Evolutionary conservation across 2,797 vertebrate genomes (phyloP).

Genomic region (Cyprinodon diabolis): DNA sequence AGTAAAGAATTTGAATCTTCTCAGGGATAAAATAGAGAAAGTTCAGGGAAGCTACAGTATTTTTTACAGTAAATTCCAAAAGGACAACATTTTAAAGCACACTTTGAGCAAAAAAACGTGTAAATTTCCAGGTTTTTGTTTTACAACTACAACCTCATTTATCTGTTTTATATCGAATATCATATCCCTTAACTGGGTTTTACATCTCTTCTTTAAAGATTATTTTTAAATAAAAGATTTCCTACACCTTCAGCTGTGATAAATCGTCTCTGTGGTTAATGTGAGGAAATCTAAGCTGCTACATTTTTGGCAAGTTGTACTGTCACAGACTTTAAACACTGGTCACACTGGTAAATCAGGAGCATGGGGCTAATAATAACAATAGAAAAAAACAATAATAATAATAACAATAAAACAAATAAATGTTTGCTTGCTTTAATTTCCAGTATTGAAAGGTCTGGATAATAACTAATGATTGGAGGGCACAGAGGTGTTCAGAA

Average conservation of each 20-base stretch:
- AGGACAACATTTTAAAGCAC: not conserved
- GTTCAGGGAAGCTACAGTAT: not conserved
- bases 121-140: not conserved
- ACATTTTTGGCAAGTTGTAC: not conserved
- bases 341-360: too few relatives aligned
- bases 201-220: not conserved
- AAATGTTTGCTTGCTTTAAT: not conserved
- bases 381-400: not conserved
- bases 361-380: too few relatives aligned
- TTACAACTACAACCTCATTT: not conserved
- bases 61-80: not conserved
- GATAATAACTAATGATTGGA: not conserved
- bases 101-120: not conserved
- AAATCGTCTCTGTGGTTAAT: not conserved
- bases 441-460: not conserved
- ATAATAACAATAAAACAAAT: not conserved
- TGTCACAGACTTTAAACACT: not conserved
- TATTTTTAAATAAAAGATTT: not conserved
- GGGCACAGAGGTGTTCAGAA: not conserved
- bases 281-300: not conserved
- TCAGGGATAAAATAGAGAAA: not conserved
- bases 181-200: not conserved
- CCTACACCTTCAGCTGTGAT: not conserved
- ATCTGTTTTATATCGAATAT: not conserved
- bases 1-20: not conserved